Evolutionary conservation across 2,113 vertebrate genomes (phyloP).

Genomic region (Gorilla gorilla): DNA sequence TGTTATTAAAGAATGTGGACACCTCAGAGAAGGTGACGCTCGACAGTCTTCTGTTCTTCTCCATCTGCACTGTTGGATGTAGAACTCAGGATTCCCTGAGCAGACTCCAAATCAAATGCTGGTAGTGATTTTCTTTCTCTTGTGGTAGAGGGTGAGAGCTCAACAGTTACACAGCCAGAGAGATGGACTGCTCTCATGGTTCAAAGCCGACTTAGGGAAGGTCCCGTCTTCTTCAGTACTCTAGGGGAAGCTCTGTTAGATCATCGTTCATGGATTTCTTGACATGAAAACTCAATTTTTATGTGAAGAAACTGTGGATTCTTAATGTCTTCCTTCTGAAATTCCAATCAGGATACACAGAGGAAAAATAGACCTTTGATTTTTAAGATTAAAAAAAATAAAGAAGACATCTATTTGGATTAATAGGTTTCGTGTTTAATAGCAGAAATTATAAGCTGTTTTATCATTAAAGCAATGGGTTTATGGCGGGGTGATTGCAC

Average conservation of each 20-base stretch:
- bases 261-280: background rate
- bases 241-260: background rate
- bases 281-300: background rate
- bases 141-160: background rate
- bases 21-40: background rate
- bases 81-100: background rate
- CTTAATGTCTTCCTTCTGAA: background rate
- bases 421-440: background rate
- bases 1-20: background rate
- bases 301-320: background rate
- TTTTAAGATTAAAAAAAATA: background rate
- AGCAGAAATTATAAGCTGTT: background rate
- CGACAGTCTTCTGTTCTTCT: background rate
- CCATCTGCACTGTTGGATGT: background rate
- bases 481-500: background rate
- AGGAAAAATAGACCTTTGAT: background rate
- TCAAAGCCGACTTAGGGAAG: background rate
- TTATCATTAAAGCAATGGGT: background rate
- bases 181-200: accelerated
- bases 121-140: background rate
- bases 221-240: background rate
- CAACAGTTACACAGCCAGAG: background rate
- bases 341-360: background rate
- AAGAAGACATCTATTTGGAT: background rate
- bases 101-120: background rate